Base-by-base conservation (phyloP, 2,888 invertebrate species). In the Elegia similella region DNA sequence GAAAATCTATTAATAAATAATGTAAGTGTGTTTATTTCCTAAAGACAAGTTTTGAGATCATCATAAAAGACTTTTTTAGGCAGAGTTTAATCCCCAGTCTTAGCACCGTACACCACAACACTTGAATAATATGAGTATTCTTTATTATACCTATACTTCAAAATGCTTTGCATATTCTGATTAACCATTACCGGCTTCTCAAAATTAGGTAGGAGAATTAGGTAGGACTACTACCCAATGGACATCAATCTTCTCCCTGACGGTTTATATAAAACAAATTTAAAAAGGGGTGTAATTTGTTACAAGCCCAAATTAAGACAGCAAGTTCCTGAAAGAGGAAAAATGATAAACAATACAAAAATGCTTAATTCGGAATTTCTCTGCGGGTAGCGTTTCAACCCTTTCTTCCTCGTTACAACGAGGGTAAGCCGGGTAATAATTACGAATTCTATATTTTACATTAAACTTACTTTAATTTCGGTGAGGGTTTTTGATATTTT, bases 261-360 rank as follows among this genome's bases (percentile, higher is more conserved):
- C 74, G 70, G 72, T 81, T 80, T 78, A 76, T 78, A 75, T 72
- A 68, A 75, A 78, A 73, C 70, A 75, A 74, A 73, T 80, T 80
- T 76, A 68, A 75, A 78, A 76, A 79, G 75, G 66, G 75, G 72
- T 72, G 72, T 79, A 82, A 84, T 83, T 84, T 81, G 81, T 80
- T 78, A 76, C 74, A 65, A 75, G 76, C 76, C 72, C 76, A 80
- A 84, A 83, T 85, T 80, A 84, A 78, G 78, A 75, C 66, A 65
- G 71, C 73, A 72, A 76, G 73, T 78, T 77, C 72, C 68, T 65
- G 61, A 76, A 77, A 63, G 70, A 69, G 67, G n/a, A 70, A 76
- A n/a, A 75, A 75, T 72, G 64, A 75, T 71, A 71, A 77, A 75
- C 70, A 76, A 70, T 69, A 70, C 61, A 70, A 66, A 70, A 72